A percentile compares a stretch with the other conserved stretches of the same genome.
Conservation (phyloP, 2,113 vertebrate genomes). For the Manacus vitellinus region DNA sequence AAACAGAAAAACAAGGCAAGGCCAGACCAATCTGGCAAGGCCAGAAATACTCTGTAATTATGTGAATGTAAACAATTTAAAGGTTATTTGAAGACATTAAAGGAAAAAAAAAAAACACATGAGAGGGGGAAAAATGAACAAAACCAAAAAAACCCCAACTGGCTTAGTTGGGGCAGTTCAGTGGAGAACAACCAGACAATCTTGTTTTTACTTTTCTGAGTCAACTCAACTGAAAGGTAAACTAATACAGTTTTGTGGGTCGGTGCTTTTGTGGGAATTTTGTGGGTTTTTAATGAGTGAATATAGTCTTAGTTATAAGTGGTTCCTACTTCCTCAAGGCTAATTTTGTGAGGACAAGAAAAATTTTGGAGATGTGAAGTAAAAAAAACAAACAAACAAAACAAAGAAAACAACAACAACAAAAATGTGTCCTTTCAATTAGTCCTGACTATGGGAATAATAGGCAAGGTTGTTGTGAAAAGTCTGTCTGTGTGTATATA, state of each 20-base stretch:
- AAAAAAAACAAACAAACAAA: neutral
- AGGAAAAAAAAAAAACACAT: neutral
- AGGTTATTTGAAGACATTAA: neutral
- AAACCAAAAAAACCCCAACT: neutral
- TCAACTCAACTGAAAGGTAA: neutral
- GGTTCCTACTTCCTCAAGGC: neutral
- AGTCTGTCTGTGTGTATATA: rapidly evolving
- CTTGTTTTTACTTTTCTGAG: neutral
- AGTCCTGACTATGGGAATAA: neutral
- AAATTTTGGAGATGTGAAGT: neutral
- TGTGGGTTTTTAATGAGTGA: neutral
- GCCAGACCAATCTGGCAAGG: neutral
- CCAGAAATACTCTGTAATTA: neutral
- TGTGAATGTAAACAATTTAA: neutral
- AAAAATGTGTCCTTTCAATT: neutral
- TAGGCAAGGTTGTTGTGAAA: neutral
- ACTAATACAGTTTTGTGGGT: neutral
- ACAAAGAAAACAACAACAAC: too few species aligned
- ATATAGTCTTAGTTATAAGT: neutral
- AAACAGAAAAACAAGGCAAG: neutral
- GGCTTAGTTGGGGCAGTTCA: neutral
- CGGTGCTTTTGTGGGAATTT: rapidly evolving
- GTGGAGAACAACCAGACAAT: neutral
- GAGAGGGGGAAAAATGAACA: neutral
- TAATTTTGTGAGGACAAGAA: neutral